Evolutionary conservation across 2,888 invertebrate genomes (phyloP).

Genomic region (Andrena hattorfiana): DNA sequence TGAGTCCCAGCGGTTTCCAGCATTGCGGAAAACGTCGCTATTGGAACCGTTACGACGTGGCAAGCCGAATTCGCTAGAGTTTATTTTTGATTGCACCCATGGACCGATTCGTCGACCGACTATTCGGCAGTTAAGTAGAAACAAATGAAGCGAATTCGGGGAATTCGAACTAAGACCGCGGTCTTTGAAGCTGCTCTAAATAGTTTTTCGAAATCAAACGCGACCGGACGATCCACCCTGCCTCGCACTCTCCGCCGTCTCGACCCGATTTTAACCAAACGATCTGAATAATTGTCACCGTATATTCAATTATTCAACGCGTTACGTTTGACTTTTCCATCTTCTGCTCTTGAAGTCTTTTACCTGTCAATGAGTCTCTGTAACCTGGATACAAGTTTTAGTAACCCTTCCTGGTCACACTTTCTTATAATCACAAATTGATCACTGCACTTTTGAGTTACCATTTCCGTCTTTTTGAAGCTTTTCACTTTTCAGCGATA

Average conservation of each 20-base stretch:
- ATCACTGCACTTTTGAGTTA: too few relatives aligned
- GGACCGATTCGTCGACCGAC: conserved; percentile 49
- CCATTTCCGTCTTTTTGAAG: too few relatives aligned
- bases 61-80: conserved; percentile 51
- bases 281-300: not conserved
- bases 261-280: conserved; percentile 13
- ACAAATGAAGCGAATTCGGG: conserved; percentile 64
- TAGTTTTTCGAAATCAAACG: conserved; percentile 58
- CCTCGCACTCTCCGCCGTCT: conserved; percentile 34
- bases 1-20: conserved; percentile 12
- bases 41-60: conserved; percentile 21
- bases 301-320: not conserved
- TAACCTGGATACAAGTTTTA: too few relatives aligned
- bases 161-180: conserved; percentile 55
- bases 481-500: too few relatives aligned
- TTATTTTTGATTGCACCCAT: conserved; percentile 61
- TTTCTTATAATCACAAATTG: too few relatives aligned
- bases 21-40: conserved; percentile 6
- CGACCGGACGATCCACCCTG: conserved; percentile 22
- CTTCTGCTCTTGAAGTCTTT: not conserved
- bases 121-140: conserved; percentile 59
- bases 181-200: conserved; percentile 51
- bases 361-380: not conserved
- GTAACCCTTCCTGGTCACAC: too few relatives aligned
- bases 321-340: not conserved